Evolutionary conservation across 1,140 invertebrate species (phyloP), one percentile per base, ranked within the genome.

Genomic region (Elymnias hypermnestra): DNA sequence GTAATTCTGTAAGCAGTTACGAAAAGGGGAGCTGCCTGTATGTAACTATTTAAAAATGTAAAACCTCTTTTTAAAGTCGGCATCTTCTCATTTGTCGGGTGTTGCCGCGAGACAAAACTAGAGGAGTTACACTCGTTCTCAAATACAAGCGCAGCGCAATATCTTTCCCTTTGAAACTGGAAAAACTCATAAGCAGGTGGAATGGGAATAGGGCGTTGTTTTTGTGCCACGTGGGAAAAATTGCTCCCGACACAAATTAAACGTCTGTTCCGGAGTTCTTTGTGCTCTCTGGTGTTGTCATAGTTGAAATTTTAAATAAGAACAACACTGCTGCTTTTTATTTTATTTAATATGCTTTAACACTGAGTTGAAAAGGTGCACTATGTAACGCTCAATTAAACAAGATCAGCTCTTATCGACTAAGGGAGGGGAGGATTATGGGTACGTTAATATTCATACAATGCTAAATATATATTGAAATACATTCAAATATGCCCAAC

Each of bases 21-120:
- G n/a, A n/a, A n/a, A n/a, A n/a, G n/a, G n/a, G n/a, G n/a, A n/a
- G n/a, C n/a, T n/a, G n/a, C n/a, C n/a, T n/a, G 52, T 53, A 53
- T 29, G 44, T 57, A 45, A 41, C 49, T 53, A 63, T 72, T 76
- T 74, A 72, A 74, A 79, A 77, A 75, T 78, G 72, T 58, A 75
- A 31, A 57, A 46, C 41, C 29, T 60, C 45, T 65, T 78, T 72
- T 76, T 64, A 71, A 73, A 48, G 62, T 57, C 50, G 58, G 42
- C 66, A 56, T 74, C 69, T 83, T 78, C 70, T 66, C 73, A 75
- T 81, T 77, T 69, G 68, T 70, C 57, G 61, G 41, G 63, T 61
- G 63, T 66, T 66, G 65, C 74, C 75, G 67, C 66, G 68, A 81
- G 75, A 83, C 73, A 78, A 78, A 79, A 81, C 76, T 70, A 62